Evolutionary conservation across 2,888 invertebrate species (phyloP).

Genomic region (Trachelus iudaicus): DNA sequence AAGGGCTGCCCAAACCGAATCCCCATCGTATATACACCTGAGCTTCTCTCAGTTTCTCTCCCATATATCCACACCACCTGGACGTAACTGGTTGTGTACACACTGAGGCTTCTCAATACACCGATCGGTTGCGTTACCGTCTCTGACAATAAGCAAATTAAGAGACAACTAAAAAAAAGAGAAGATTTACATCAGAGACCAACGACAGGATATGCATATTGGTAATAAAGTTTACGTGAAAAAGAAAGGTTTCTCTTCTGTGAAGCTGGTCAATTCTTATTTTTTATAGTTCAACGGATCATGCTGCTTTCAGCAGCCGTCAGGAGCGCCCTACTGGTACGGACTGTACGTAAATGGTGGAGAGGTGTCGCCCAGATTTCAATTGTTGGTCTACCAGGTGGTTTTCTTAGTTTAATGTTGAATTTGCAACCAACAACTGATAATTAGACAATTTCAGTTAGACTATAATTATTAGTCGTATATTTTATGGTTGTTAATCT

Average conservation of each 20-base stretch:
- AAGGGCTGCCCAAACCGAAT: conserved; percentile 58
- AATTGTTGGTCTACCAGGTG: not conserved
- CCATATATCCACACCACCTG: conserved; percentile 14
- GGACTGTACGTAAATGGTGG: not conserved
- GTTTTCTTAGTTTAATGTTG: not conserved
- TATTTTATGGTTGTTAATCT: not conserved
- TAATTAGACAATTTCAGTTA: not conserved
- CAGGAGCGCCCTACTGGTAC: not conserved
- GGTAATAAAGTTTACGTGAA: not conserved
- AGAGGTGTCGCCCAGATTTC: not conserved
- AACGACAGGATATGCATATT: not conserved
- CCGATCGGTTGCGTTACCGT: not conserved
- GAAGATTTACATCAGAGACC: not conserved
- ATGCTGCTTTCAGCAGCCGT: not conserved
- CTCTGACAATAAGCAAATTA: not conserved
- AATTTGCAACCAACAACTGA: not conserved
- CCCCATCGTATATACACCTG: conserved; percentile 43
- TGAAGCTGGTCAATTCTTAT: not conserved
- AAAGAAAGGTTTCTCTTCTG: not conserved
- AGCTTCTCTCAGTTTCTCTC: conserved; percentile 9
- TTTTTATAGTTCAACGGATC: not conserved
- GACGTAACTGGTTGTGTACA: not conserved
- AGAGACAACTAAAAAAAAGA: not conserved
- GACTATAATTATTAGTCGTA: not conserved
- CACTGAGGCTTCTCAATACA: not conserved